A percentile compares a stretch with the other conserved stretches of the same genome.
phyloP scores from a whole-genome alignment of 1,140 invertebrate species.

The Aricia agestis region DNA sequence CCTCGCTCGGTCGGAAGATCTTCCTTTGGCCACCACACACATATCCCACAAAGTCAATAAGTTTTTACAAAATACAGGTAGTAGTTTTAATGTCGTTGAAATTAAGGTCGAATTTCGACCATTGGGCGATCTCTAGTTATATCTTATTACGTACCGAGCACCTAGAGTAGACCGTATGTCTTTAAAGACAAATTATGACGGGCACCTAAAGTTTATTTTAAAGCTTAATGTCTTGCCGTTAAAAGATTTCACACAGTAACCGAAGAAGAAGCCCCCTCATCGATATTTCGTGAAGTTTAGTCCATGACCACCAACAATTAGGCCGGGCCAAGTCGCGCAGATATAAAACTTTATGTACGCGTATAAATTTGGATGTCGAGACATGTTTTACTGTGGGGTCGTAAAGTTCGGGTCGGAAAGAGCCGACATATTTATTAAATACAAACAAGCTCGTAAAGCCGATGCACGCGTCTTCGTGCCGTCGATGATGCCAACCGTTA shows the following conservation, averaged over 20 bases:
- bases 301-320: constrained; percentile 73
- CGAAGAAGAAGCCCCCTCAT: neutral
- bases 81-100: too few species aligned
- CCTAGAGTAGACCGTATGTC: too few species aligned
- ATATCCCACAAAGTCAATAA: too few species aligned
- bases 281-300: constrained; percentile 27
- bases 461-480: constrained; percentile 66
- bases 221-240: too few species aligned
- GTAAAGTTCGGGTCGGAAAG: constrained; percentile 74
- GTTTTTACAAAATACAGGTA: too few species aligned
- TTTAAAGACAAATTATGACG: too few species aligned
- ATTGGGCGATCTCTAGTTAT: too few species aligned
- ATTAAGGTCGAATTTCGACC: too few species aligned
- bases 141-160: too few species aligned
- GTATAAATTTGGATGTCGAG: constrained; percentile 75
- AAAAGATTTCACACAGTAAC: neutral
- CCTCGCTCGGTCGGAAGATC: too few species aligned
- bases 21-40: too few species aligned
- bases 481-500: constrained; percentile 62
- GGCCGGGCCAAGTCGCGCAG: constrained; percentile 65
- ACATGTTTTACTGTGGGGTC: constrained; percentile 73
- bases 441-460: constrained; percentile 70
- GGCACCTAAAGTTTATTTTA: too few species aligned
- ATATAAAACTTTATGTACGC: constrained; percentile 75
- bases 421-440: constrained; percentile 75